These are phyloP conservation scores for Harpalus rufipes DNA, from an alignment of 2,888 invertebrate genomes.

Conservation along the genomic window DNA sequence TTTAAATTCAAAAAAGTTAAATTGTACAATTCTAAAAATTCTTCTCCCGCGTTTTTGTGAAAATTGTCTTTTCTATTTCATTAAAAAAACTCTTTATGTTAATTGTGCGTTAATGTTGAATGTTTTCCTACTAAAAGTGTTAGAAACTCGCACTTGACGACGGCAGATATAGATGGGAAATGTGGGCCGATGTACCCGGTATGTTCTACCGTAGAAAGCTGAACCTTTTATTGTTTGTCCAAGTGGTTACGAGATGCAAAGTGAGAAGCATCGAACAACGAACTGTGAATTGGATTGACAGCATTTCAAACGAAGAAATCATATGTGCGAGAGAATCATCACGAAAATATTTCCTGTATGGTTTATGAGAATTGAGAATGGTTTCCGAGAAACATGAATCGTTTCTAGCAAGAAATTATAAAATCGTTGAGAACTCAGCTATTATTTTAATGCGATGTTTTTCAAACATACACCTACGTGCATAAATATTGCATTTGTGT, in stretches of 20 bases:
- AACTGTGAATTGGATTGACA: slow-evolving; percentile 7
- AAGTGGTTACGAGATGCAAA: slow-evolving; percentile 49
- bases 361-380: no score
- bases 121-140: slow-evolving; percentile 25
- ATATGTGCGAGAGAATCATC: not conserved
- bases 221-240: slow-evolving; percentile 59
- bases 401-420: no score
- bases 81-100: not conserved
- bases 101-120: slow-evolving; percentile 29
- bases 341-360: not conserved
- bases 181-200: slow-evolving; percentile 43
- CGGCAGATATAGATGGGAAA: slow-evolving; percentile 20
- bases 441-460: no score
- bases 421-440: no score
- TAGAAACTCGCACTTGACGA: slow-evolving; percentile 56
- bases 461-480: no score
- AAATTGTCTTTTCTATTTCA: not conserved
- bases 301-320: slow-evolving; percentile 7
- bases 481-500: no score
- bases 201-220: slow-evolving; percentile 58
- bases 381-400: no score
- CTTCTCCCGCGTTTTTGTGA: not conserved
- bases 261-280: slow-evolving; percentile 30
- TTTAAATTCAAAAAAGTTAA: no score
- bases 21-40: not conserved